Base-by-base conservation (phyloP, 2,113 vertebrate genomes). In the Urocynchramus pylzowi region DNA sequence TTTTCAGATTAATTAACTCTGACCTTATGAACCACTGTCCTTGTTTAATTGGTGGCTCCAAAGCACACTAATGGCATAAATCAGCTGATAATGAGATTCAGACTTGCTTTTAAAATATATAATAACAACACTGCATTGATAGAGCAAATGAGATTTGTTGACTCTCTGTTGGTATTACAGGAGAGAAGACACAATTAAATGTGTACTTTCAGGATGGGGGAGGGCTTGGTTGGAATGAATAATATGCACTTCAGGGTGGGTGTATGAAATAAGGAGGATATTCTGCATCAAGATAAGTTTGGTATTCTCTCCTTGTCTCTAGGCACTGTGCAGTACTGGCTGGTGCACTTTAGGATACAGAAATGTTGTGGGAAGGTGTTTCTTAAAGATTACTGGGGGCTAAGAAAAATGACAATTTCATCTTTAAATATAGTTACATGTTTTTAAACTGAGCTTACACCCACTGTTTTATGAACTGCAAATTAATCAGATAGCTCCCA, bases 1-100 rank as follows among this genome's bases (percentile, higher is more conserved):
- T 79, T 97, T 96, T 96, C 96, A 95, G 98, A 98, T 98, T 98
- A 98, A 98, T 98, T 98, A 98, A 98, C 95, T 97, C 74, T 98
- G 98, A 98, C 98, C 98, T 98, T 98, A 98, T 97, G 98, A 98
- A 98, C 97, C 98, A 98, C 97, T 98, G 98, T 98, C 98, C 97
- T 98, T 98, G 97, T 98, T 98, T 98, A 98, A 98, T 99, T 98
- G 98, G 98, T 98, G 97, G 96, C 97, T 98, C 96, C 95, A 97
- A 98, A 98, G 97, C 96, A 93, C 97, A 97, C 95, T 98, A 99
- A 98, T 99, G 98, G 98, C 98, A 97, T 98, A 98, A 98, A 98
- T 99, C 98, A 98, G 84, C 97, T 98, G 96, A 98, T 99, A 99
- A 99, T 98, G 98, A 99, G 97, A 98, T 98, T 98, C 97, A 97